These are phyloP conservation scores for Agrochola circellaris DNA, from an alignment of 2,888 invertebrate genomes.

Conservation along the genomic window DNA sequence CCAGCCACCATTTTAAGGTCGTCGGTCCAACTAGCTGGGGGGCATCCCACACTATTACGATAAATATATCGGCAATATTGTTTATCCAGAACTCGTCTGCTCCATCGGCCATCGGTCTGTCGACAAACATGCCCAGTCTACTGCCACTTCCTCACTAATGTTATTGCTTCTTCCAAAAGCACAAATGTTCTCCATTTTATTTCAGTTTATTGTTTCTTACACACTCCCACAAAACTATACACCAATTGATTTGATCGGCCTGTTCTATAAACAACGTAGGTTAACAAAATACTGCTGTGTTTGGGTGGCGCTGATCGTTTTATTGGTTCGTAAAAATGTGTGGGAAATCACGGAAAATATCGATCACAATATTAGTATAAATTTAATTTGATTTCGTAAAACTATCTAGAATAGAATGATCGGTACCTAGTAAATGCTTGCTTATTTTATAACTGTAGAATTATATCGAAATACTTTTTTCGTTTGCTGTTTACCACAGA, in stretches of 20 bases:
- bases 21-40: not conserved
- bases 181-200: slow-evolving; percentile 33
- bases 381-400: slow-evolving; percentile 25
- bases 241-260: slow-evolving; percentile 43
- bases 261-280: slow-evolving; percentile 31
- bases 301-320: slow-evolving; percentile 35
- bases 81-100: no score
- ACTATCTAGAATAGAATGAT: not conserved
- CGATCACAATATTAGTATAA: slow-evolving; percentile 3
- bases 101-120: not conserved
- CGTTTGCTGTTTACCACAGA: not conserved
- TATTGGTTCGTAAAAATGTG: slow-evolving; percentile 14
- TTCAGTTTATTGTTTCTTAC: slow-evolving; percentile 22
- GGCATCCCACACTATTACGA: not conserved
- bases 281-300: slow-evolving; percentile 35
- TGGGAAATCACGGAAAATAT: slow-evolving; percentile 11
- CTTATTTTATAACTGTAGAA: not conserved
- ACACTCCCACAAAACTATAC: slow-evolving; percentile 23
- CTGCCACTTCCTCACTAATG: not conserved
- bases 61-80: no score
- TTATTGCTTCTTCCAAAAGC: slow-evolving; percentile 7
- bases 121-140: not conserved
- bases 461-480: not conserved
- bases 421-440: not conserved
- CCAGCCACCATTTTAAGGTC: not conserved